Conservation (phyloP, 2,113 vertebrate species). For the Ascaphus truei region DNA sequence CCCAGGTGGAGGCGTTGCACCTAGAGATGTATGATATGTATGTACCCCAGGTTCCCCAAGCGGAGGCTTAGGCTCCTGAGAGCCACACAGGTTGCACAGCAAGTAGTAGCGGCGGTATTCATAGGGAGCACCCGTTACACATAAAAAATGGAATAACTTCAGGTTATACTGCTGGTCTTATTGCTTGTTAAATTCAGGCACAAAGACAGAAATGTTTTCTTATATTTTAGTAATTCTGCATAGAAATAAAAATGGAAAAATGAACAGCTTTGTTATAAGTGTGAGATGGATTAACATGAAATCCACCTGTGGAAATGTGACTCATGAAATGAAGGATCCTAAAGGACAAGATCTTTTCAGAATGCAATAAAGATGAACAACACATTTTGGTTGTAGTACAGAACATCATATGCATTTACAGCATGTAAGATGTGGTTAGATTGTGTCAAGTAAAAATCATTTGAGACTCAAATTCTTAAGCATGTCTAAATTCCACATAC, state of each 20-base stretch:
- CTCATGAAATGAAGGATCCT: constrained; percentile 69
- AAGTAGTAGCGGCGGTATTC: no score
- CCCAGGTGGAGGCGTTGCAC: no score
- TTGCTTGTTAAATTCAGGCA: constrained; percentile 16
- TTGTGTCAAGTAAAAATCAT: constrained; percentile 7
- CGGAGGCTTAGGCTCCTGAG: no score
- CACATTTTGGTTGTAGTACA: constrained; percentile 54
- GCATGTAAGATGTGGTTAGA: constrained; percentile 18
- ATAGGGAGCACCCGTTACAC: no score
- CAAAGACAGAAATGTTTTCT: constrained; percentile 51
- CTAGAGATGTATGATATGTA: no score
- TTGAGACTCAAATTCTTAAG: neutral
- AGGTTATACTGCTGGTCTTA: no score
- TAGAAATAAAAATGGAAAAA: constrained; percentile 67
- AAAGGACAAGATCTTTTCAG: constrained; percentile 72
- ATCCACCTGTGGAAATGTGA: constrained; percentile 66
- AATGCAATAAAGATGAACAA: constrained; percentile 59
- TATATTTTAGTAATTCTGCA: constrained; percentile 46
- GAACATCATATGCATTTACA: constrained; percentile 22
- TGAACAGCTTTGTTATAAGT: constrained; percentile 70
- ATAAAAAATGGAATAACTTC: no score
- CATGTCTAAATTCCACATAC: neutral
- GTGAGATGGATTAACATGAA: constrained; percentile 76
- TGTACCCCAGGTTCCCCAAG: no score
- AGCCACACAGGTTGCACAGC: no score